Evolutionary conservation across 2,888 invertebrate species (phyloP).

Genomic region (Hemithea aestivaria): DNA sequence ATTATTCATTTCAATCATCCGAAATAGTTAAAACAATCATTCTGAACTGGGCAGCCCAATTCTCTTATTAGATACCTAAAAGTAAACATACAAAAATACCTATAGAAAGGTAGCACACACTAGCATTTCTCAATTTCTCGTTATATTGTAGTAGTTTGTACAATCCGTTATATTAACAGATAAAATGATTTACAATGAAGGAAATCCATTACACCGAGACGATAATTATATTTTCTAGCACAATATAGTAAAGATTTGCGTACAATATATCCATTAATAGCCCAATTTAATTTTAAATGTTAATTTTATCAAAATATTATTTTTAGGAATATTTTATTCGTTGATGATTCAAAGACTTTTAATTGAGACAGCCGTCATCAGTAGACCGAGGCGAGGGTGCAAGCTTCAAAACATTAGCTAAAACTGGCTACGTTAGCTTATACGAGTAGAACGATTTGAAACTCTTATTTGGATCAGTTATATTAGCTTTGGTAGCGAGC

Average conservation of each 20-base stretch:
- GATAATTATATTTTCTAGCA: constrained; percentile 38
- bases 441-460: background rate
- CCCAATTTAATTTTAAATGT: constrained; percentile 54
- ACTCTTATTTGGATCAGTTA: constrained; percentile 1
- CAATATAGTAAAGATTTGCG: constrained; percentile 42
- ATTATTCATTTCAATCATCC: constrained; percentile 54
- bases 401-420: background rate
- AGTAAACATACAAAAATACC: constrained; percentile 40
- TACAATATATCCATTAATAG: constrained; percentile 53
- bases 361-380: constrained; percentile 18
- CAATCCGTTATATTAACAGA: constrained; percentile 33
- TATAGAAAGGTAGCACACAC: constrained; percentile 43
- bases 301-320: constrained; percentile 56
- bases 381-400: background rate
- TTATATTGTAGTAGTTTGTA: constrained; percentile 41
- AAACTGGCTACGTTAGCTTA: background rate
- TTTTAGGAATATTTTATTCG: constrained; percentile 42
- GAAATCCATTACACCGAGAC: constrained; percentile 55
- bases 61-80: constrained; percentile 32
- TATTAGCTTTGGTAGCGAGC: constrained; percentile 7
- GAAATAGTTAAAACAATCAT: constrained; percentile 43
- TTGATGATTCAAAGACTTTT: constrained; percentile 31
- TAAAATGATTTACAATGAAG: constrained; percentile 44
- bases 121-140: constrained; percentile 32
- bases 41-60: constrained; percentile 46